These are phyloP conservation scores for Atrichornis clamosus DNA, from an alignment of 2,113 vertebrate species.

Conservation along the genomic window DNA sequence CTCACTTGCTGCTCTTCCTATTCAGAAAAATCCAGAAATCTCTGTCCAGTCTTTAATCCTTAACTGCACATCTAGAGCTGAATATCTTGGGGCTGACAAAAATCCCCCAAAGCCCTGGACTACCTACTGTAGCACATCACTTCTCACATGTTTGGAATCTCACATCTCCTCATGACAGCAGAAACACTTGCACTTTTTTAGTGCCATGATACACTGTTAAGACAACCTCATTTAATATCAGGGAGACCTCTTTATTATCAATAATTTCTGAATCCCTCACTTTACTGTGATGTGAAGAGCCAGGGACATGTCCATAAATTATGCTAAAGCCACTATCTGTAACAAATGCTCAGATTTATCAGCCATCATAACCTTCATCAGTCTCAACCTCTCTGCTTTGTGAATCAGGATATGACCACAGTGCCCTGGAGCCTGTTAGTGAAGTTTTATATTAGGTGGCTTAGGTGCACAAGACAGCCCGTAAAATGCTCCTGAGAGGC, in stretches of 20 bases:
- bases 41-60: not conserved
- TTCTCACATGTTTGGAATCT: not conserved
- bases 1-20: not conserved
- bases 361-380: not conserved
- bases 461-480: not conserved
- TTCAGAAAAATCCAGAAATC: not conserved
- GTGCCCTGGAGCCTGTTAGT: accelerated
- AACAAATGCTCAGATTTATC: not conserved
- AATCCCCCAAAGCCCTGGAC: not conserved
- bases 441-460: not conserved
- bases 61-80: not conserved
- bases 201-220: not conserved
- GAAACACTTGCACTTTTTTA: not conserved
- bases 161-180: not conserved
- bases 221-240: not conserved
- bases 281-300: not conserved
- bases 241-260: not conserved
- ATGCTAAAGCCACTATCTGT: not conserved
- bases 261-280: not conserved
- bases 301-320: not conserved
- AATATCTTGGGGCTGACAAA: not conserved
- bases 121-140: not conserved
- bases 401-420: not conserved
- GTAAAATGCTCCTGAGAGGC: not conserved
- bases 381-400: not conserved